Base-by-base conservation (phyloP, 2,797 vertebrate species). In the Artibeus jamaicensis region DNA sequence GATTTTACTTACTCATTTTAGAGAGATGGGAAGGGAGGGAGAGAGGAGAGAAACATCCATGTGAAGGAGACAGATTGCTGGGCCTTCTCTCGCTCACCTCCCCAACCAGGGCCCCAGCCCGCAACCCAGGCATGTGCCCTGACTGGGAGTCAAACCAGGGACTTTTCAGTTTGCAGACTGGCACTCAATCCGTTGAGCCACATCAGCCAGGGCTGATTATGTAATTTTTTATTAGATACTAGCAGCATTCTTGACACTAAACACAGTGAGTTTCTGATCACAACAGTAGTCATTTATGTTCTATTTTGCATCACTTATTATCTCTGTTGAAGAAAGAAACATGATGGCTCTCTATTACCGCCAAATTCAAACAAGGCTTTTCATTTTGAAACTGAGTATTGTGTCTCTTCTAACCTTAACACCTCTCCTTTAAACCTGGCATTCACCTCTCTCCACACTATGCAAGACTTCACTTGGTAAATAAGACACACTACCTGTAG, bases 261-360 rank as follows among this genome's bases (percentile, higher is more conserved):
- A 93, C 76, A 92, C 62, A 73, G 22, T 22, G 74, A 94, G 57
- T 86, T 94, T 93, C 85, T 97, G 90, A 97, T 97, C 94, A 96
- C 37, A 89, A 85, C 89, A 94, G 90, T 93, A 85, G 77, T 97
- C 71, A 95, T 74, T 97, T 95, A 37, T 87, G 96, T 94, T 70
- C 92, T 86, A 46, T 95, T 93, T 96, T 74, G 94, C 83, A 55
- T 96, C 96, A 96, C 59, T 97, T 92, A 55, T 82, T 96, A 95
- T 76, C 94, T 90, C 81, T 87, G 18, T 21, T 90, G 92, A 96
- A 92, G 77, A 67, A 94, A 92, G 46, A 44, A 97, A 73, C 85
- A 84, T 85, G 94, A 97, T 83, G 96, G 91, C 81, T 97, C 46
- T 96, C 34, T 77, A 59, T 91, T 94, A 85, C 65, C 78, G 85